phyloP scores from a whole-genome alignment of 2,797 vertebrate genomes.

The Smutsia gigantea region DNA sequence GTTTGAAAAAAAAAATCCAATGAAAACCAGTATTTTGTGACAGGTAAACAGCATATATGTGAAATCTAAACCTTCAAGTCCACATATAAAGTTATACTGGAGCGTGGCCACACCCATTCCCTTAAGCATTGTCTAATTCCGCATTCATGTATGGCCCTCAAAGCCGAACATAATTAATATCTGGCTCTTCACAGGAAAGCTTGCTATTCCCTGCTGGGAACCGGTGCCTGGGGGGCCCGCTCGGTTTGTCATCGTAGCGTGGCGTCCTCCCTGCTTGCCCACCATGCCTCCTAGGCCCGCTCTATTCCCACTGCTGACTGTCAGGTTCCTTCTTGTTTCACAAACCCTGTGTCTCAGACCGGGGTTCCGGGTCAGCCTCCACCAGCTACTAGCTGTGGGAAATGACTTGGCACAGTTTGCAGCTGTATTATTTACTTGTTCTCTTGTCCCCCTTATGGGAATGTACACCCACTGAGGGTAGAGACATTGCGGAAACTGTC shows the following conservation, averaged over 20 bases:
- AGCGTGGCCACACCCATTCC: not conserved
- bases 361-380: not conserved
- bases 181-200: not conserved
- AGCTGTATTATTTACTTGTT: not conserved
- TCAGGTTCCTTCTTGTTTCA: not conserved
- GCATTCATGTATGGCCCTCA: not conserved
- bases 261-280: not conserved
- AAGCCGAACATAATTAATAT: not conserved
- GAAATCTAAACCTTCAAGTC: not conserved
- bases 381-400: not conserved
- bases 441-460: not conserved
- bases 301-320: not conserved
- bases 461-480: not conserved
- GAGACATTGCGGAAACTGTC: not conserved
- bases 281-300: not conserved
- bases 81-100: not conserved
- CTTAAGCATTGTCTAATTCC: accelerated
- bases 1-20: not conserved
- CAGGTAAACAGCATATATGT: not conserved
- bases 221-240: not conserved
- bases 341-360: not conserved
- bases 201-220: not conserved
- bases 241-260: not conserved
- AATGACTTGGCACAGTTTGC: not conserved
- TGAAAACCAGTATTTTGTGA: not conserved